phyloP scores from a whole-genome alignment of 1,140 invertebrate genomes.

The Centruroides sculpturatus region DNA sequence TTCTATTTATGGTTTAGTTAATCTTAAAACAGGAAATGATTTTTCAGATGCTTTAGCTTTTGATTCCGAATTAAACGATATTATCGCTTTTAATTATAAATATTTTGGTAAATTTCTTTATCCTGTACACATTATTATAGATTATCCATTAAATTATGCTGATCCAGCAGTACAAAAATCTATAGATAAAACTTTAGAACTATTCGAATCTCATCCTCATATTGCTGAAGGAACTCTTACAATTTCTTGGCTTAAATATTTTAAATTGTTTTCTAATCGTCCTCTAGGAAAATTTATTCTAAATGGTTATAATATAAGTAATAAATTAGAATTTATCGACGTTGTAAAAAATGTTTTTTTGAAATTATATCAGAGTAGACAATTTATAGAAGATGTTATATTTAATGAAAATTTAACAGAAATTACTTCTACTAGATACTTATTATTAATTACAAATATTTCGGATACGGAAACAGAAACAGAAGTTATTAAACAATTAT shows the following conservation, averaged over 20 bases:
- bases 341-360: conserved; percentile 47
- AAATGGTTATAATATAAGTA: conserved; percentile 43
- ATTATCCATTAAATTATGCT: conserved; percentile 68
- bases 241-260: conserved; percentile 71
- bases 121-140: conserved; percentile 69
- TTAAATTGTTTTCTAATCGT: too few relatives aligned
- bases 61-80: conserved; percentile 75
- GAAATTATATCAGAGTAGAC: conserved; percentile 30
- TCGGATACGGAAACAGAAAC: conserved; percentile 77
- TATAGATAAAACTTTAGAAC: conserved; percentile 59
- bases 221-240: conserved; percentile 58
- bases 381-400: conserved; percentile 64
- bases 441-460: conserved; percentile 78
- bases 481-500: conserved; percentile 66
- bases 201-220: conserved; percentile 65
- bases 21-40: conserved; percentile 76
- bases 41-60: conserved; percentile 64
- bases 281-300: too few relatives aligned
- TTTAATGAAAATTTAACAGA: conserved; percentile 55
- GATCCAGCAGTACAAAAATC: conserved; percentile 55
- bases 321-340: conserved; percentile 55
- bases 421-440: conserved; percentile 66
- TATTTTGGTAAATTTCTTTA: conserved; percentile 84
- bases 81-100: conserved; percentile 71
- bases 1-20: conserved; percentile 71